A percentile compares a stretch with the other conserved stretches of the same genome.
Conservation (phyloP, 2,113 vertebrate genomes). For the Ploceus nigricollis region DNA sequence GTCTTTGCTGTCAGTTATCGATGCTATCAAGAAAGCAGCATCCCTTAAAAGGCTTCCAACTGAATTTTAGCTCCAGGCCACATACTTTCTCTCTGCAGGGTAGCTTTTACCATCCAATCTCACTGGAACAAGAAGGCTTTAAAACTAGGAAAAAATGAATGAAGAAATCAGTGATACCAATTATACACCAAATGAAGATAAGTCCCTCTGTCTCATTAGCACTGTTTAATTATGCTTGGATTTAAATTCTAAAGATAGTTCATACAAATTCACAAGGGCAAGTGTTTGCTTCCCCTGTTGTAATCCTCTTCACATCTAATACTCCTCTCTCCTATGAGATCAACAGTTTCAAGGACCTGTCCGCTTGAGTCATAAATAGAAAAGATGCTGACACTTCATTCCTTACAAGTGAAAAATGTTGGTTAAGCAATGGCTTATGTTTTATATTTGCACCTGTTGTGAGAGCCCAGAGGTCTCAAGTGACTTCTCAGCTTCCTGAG, state of each 20-base stretch:
- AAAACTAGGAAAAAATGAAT: constrained; percentile 44
- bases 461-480: background rate
- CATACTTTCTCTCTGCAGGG: constrained; percentile 6
- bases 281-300: constrained; percentile 37
- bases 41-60: constrained; percentile 25
- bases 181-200: constrained; percentile 33
- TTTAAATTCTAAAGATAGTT: constrained; percentile 55
- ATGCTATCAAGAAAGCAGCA: background rate
- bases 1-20: background rate
- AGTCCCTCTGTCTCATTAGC: constrained; percentile 48
- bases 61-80: constrained; percentile 26
- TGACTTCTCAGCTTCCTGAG: background rate
- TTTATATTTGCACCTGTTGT: background rate
- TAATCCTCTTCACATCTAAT: background rate
- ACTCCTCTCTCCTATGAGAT: background rate
- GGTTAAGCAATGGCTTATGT: background rate
- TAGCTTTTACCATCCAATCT: constrained; percentile 12
- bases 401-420: background rate
- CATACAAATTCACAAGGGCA: constrained; percentile 38
- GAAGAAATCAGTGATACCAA: constrained; percentile 49
- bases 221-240: constrained; percentile 49
- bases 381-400: background rate
- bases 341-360: background rate
- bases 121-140: background rate
- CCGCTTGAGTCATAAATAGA: background rate